A percentile compares a stretch with the other conserved stretches of the same genome.
Evolutionary conservation across 2,888 invertebrate species (phyloP).

Genomic region (Terebella lapidaria): DNA sequence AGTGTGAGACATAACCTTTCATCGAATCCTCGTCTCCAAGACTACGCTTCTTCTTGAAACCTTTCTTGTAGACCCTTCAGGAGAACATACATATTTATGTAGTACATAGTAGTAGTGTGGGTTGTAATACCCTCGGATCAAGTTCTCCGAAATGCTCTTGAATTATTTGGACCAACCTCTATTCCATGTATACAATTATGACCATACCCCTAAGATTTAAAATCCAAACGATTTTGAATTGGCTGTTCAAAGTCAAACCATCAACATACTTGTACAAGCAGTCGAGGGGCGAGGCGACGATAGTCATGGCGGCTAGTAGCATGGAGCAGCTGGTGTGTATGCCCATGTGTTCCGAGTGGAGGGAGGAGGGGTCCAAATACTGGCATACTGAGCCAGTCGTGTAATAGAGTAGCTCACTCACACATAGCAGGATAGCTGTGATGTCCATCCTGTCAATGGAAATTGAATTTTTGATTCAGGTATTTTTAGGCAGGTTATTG

Average conservation of each 20-base stretch:
- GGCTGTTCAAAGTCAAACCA: too few species aligned
- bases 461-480: too few species aligned
- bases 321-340: conserved; percentile 46
- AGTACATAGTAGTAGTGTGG: too few species aligned
- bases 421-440: conserved; percentile 23
- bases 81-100: too few species aligned
- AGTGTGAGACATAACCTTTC: conserved; percentile 36
- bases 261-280: conserved; percentile 37
- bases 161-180: too few species aligned
- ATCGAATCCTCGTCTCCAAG: conserved; percentile 9
- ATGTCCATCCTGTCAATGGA: conserved; percentile 13
- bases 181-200: too few species aligned
- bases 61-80: conserved; percentile 38
- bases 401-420: conserved; percentile 34
- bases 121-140: too few species aligned
- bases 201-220: too few species aligned
- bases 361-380: conserved; percentile 36
- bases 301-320: conserved; percentile 38
- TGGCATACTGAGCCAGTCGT: conserved; percentile 33
- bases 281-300: conserved; percentile 40
- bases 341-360: conserved; percentile 34
- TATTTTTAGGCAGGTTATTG: too few species aligned
- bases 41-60: conserved; percentile 25
- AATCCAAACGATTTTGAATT: too few species aligned
- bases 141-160: too few species aligned